Conservation (phyloP, 1,140 invertebrate genomes). For the Hesperophylax magnus region DNA sequence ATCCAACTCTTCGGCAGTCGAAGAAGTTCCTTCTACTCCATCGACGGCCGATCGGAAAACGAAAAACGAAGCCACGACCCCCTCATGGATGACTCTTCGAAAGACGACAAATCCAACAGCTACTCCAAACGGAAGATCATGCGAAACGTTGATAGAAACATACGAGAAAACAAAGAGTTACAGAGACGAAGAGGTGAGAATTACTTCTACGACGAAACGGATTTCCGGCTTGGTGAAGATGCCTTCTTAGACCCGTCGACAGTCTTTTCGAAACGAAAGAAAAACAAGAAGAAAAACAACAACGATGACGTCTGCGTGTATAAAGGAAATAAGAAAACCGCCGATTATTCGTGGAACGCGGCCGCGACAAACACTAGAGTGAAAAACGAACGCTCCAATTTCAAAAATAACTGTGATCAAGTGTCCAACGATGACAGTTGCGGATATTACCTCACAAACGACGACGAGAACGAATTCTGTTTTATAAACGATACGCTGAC, state of each 20-base stretch:
- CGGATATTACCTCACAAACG: constrained; percentile 67
- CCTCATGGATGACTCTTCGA: constrained; percentile 67
- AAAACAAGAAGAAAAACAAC: constrained; percentile 55
- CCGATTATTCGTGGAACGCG: constrained; percentile 52
- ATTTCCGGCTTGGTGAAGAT: constrained; percentile 68
- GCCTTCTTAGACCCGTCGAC: constrained; percentile 68
- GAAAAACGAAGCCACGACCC: constrained; percentile 67
- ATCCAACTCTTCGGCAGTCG: constrained; percentile 54
- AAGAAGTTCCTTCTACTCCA: constrained; percentile 66
- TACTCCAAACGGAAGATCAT: constrained; percentile 68
- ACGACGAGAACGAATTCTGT: constrained; percentile 64
- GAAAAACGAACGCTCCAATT: constrained; percentile 9
- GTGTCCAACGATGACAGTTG: constrained; percentile 68
- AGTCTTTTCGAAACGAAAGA: constrained; percentile 67
- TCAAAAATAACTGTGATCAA: constrained; percentile 58
- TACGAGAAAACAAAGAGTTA: constrained; percentile 48
- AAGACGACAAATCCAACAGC: constrained; percentile 67
- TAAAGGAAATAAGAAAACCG: constrained; percentile 33
- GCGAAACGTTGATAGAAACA: constrained; percentile 68
- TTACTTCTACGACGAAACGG: constrained; percentile 69
- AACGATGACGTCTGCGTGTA: constrained; percentile 54
- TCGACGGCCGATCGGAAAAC: constrained; percentile 63
- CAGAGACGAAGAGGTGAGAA: constrained; percentile 62
- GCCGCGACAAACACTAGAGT: constrained; percentile 22
- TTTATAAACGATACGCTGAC: constrained; percentile 68